Percentiles rank a stretch among this genome's conserved stretches.
phyloP scores from a whole-genome alignment of 2,888 invertebrate genomes.

The Harpalus rufipes region DNA sequence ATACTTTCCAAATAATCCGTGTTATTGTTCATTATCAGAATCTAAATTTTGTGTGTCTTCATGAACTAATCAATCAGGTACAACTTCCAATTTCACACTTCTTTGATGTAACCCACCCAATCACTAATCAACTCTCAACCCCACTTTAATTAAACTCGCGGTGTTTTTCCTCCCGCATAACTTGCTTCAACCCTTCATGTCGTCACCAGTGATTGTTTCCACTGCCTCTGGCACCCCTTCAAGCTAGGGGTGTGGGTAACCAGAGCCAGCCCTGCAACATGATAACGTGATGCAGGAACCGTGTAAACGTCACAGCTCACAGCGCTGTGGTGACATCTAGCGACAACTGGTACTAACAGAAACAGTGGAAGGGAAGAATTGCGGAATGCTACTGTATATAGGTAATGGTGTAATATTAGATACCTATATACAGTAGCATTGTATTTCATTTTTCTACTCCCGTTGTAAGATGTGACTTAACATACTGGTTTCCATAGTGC shows the following conservation, averaged over 20 bases:
- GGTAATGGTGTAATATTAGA: too few species aligned
- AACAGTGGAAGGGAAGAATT: neutral
- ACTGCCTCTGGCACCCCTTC: neutral
- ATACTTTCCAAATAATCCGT: too few species aligned
- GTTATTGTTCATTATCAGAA: too few species aligned
- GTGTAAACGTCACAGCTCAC: conserved; percentile 22
- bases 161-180: neutral
- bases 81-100: neutral
- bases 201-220: conserved; percentile 19
- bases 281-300: conserved; percentile 37
- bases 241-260: neutral
- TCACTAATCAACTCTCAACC: neutral
- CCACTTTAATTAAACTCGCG: neutral
- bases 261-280: neutral
- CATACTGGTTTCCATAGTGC: too few species aligned
- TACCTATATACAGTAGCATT: too few species aligned
- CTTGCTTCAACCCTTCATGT: neutral
- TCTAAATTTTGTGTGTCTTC: too few species aligned
- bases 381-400: too few species aligned
- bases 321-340: conserved; percentile 9
- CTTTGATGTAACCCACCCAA: neutral
- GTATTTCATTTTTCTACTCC: too few species aligned
- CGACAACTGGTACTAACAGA: neutral
- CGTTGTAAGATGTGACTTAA: too few species aligned
- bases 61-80: too few species aligned